phyloP scores from a whole-genome alignment of 2,113 vertebrate species.

The Onychostruthus taczanowskii region DNA sequence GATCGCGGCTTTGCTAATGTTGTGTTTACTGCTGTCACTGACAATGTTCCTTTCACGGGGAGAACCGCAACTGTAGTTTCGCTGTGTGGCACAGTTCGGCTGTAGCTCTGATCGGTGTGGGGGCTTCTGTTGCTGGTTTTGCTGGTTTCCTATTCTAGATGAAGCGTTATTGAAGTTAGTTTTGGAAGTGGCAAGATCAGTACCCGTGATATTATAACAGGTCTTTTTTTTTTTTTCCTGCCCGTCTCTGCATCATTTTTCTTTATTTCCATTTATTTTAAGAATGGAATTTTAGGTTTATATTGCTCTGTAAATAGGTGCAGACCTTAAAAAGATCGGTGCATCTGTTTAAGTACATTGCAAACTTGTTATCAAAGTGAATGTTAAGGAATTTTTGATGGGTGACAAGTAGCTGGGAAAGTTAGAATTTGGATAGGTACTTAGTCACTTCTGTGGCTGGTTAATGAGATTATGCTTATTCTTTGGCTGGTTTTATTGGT shows the following conservation, averaged over 20 bases:
- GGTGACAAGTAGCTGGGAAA: constrained; percentile 17
- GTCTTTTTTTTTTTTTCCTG: neutral
- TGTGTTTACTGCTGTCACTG: constrained; percentile 31
- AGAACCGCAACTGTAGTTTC: constrained; percentile 4
- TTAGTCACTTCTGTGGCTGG: neutral
- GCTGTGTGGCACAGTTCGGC: neutral
- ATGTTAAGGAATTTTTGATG: constrained; percentile 26
- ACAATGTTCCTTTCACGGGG: neutral
- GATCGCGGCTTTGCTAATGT: neutral
- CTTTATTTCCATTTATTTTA: neutral
- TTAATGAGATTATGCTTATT: neutral
- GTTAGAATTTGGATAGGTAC: constrained; percentile 12
- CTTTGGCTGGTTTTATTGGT: neutral
- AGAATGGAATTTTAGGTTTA: neutral
- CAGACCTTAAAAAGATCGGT: neutral
- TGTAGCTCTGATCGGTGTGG: neutral
- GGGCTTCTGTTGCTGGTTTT: neutral
- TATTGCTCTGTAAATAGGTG: neutral
- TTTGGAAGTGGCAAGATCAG: constrained; percentile 12
- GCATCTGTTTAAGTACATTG: neutral
- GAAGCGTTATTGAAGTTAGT: constrained; percentile 40
- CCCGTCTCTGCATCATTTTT: no score
- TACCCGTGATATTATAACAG: neutral
- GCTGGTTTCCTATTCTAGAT: neutral
- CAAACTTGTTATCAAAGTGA: constrained; percentile 38